phyloP scores from a whole-genome alignment of 2,888 invertebrate species.

The Lepas anatifera region DNA sequence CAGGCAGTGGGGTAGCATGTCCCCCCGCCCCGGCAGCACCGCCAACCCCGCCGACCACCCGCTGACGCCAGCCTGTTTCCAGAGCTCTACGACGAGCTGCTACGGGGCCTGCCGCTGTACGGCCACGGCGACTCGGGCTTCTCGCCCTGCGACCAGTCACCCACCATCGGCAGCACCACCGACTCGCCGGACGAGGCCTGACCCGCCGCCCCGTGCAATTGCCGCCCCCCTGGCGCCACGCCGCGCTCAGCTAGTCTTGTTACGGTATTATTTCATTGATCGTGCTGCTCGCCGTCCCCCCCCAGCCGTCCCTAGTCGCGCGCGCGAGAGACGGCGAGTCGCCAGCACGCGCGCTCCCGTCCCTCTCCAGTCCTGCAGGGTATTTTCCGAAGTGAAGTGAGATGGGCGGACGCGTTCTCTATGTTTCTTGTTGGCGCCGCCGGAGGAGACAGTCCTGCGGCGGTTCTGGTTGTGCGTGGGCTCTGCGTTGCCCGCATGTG shows the following conservation, averaged over 20 bases:
- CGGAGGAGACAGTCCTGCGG: too few species aligned
- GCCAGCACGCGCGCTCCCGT: background rate
- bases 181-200: conserved; percentile 7
- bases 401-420: too few species aligned
- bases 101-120: background rate
- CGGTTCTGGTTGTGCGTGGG: too few species aligned
- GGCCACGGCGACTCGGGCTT: background rate
- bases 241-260: background rate
- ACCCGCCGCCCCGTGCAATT: background rate
- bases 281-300: too few species aligned
- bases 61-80: background rate
- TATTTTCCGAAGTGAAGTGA: background rate
- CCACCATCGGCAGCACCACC: conserved; percentile 11
- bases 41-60: too few species aligned
- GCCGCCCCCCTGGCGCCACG: background rate
- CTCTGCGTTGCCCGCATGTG: too few species aligned
- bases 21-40: too few species aligned
- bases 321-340: background rate
- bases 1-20: too few species aligned
- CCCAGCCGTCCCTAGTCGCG: conserved; percentile 3
- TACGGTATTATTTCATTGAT: conserved; percentile 11
- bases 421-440: too few species aligned
- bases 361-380: background rate
- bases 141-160: conserved; percentile 12
- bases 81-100: conserved; percentile 9